Evolutionary conservation across 2,888 invertebrate genomes (phyloP).

Genomic region (Cyclophora punctaria): DNA sequence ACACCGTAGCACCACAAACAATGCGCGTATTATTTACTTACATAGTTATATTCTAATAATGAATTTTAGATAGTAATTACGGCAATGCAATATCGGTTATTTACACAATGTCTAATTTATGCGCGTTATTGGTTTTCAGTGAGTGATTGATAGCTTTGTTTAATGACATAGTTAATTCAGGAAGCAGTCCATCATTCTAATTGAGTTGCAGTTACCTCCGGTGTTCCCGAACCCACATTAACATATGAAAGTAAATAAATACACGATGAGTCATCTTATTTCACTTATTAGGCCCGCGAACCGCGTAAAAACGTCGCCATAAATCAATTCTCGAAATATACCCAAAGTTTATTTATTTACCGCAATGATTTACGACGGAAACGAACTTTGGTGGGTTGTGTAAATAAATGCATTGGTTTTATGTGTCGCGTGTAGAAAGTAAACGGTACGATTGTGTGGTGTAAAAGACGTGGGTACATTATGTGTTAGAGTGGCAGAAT

Average conservation of each 20-base stretch:
- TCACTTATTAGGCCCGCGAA: constrained; percentile 47
- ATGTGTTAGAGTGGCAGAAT: constrained; percentile 47
- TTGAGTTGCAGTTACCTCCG: not conserved
- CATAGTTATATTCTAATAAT: no score
- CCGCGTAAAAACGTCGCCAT: constrained; percentile 53
- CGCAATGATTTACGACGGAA: constrained; percentile 48
- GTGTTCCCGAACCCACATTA: no score
- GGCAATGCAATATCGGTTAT: no score
- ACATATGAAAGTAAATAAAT: constrained; percentile 16
- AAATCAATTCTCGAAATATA: constrained; percentile 60
- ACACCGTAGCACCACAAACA: no score
- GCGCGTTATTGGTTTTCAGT: constrained; percentile 15
- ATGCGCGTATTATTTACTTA: no score
- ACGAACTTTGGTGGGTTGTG: constrained; percentile 37
- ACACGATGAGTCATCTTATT: constrained; percentile 30
- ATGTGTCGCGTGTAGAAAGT: constrained; percentile 29
- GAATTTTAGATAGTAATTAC: no score
- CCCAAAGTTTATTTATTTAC: constrained; percentile 43
- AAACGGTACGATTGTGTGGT: constrained; percentile 36
- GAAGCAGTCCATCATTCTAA: not conserved
- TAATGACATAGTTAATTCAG: constrained; percentile 13
- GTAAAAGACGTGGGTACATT: constrained; percentile 21
- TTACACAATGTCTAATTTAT: no score
- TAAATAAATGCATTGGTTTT: constrained; percentile 26
- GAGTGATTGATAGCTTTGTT: constrained; percentile 12